Conservation (phyloP, 2,113 vertebrate species). For the Anhinga rufa region DNA sequence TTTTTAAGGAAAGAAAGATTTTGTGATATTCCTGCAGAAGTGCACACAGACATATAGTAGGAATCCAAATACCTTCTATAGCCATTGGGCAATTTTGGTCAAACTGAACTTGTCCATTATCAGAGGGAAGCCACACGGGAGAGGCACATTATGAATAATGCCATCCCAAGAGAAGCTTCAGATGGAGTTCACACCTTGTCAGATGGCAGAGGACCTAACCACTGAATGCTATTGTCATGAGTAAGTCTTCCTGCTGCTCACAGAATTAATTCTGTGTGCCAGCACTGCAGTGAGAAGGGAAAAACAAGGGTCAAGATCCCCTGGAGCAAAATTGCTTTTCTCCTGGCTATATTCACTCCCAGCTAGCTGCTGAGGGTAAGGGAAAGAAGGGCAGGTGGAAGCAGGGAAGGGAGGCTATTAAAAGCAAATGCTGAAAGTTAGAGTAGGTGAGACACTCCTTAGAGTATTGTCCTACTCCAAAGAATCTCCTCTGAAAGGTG, state of each 20-base stretch:
- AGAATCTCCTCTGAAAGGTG: not conserved
- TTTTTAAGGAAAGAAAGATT: not conserved
- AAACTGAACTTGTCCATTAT: not conserved
- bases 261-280: constrained; percentile 11
- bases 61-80: not conserved
- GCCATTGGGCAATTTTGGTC: not conserved
- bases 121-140: not conserved
- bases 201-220: not conserved
- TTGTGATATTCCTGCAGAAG: not conserved
- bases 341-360: not conserved
- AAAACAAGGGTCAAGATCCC: constrained; percentile 27
- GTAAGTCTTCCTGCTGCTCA: not conserved
- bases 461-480: not conserved
- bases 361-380: not conserved
- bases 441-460: not conserved
- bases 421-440: not conserved
- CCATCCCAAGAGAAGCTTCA: not conserved
- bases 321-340: constrained; percentile 46
- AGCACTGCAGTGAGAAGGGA: constrained; percentile 1
- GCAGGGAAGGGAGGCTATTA: not conserved
- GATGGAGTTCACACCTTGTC: not conserved
- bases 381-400: not conserved
- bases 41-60: not conserved
- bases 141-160: not conserved
- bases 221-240: not conserved